Evolutionary conservation across 2,797 vertebrate species (phyloP), one percentile per base, ranked within the genome.

Genomic region (Parotocinclus haroldoi): DNA sequence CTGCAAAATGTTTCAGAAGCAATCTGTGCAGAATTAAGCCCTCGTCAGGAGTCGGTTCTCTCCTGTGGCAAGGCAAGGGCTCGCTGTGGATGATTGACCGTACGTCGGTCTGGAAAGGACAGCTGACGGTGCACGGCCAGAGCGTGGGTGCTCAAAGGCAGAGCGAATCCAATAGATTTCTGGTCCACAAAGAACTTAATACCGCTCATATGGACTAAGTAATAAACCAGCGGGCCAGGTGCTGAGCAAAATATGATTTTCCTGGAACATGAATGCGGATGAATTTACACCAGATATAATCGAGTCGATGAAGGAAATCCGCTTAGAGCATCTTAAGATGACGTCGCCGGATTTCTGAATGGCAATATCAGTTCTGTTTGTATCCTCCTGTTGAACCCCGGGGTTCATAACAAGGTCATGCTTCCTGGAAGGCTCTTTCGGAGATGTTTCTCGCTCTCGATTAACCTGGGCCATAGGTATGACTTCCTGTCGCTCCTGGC

Each of bases 381-480:
- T 59, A 62, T 73, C 54, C 58, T 37, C 27, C 60, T 19, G 5
- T 10, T 73, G 68, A 76, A 65, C 71, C 58, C 37, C 6, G 38
- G 58, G 5, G 65, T 71, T 68, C 71, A 68, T 51, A 58, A 10
- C 27, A 65, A 73, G 68, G 45, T 64, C 68, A 69, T 53, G 63
- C 83, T 89, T 89, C 86, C 81, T 81, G 80, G 84, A 89, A 88
- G 76, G 66, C 54, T 19, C 68, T 77, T 68, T 74, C 78, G 79
- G 79, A 78, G 78, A 74, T 63, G 58, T 88, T 89, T 83, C 75
- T 65, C 69, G 52, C 63, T 77, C 54, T 59, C 12, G 58, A 62
- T 74, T 74, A 72, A 37, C 50, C 58, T 48, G 39, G 65, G 39
- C 54, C 58, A 59, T 72, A 42, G 72, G 61, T 69, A 77, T 52